Percentiles rank a stretch among this genome's conserved stretches.
Evolutionary conservation across 1,140 invertebrate species (phyloP).

Genomic region (Antheraea mylitta): DNA sequence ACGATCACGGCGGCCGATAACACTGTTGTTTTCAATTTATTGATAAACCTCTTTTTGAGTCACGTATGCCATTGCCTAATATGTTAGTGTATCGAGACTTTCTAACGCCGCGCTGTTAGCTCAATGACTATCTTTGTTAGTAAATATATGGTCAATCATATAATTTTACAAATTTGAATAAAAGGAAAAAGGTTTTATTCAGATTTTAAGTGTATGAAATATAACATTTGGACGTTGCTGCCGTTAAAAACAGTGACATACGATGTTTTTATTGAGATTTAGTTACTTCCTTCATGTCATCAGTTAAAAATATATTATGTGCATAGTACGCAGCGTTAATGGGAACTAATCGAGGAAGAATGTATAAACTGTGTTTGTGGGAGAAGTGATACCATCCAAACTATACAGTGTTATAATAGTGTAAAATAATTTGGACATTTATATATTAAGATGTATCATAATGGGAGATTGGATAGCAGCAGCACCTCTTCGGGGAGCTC

Average conservation of each 20-base stretch:
- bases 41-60: conserved; percentile 62
- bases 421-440: background rate
- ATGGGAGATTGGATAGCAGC: conserved; percentile 50
- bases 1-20: conserved; percentile 60
- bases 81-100: background rate
- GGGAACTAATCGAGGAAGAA: conserved; percentile 34
- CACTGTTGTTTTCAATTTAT: conserved; percentile 58
- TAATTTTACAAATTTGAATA: conserved; percentile 17
- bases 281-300: conserved; percentile 21
- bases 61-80: conserved; percentile 64
- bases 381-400: background rate
- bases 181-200: conserved; percentile 18
- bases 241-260: background rate
- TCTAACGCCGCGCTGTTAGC: background rate
- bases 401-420: background rate
- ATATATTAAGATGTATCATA: conserved; percentile 45
- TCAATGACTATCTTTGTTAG: conserved; percentile 9
- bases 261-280: conserved; percentile 26
- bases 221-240: background rate
- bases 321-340: conserved; percentile 30
- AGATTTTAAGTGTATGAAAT: conserved; percentile 14
- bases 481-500: conserved; percentile 62
- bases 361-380: conserved; percentile 5
- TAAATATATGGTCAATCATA: conserved; percentile 21
- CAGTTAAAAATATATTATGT: conserved; percentile 20